Evolutionary conservation across 2,113 vertebrate genomes (phyloP), one percentile per base, ranked within the genome.

Genomic region (Lanius ludovicianus): DNA sequence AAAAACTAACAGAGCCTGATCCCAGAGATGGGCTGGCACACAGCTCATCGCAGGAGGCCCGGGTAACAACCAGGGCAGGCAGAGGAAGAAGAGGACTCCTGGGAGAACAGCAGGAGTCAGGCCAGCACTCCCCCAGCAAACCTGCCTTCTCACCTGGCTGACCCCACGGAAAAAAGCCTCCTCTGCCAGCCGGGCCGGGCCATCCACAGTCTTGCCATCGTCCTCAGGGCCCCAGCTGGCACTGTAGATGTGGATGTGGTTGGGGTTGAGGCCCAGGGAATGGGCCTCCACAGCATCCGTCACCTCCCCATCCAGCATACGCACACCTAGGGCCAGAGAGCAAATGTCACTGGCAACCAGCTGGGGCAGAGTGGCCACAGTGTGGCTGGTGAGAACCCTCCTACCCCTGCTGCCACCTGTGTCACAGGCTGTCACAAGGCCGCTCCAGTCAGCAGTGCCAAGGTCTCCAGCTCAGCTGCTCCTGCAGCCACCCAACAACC

Each of bases 161-260:
- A 99, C 99, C 24, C 99, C 99, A 62, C 98, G 98, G 82, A 98
- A 98, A 85, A 99, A 99, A 68, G 99, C 99, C 96, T 99, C 99
- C 96, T 99, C 99, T 0, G 99, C 99, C 55, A 99, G 97, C 95
- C 99, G 99, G 93, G 99, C 99, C 0, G 99, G 99, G 53, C 99
- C 99, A 2, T 99, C 99, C 97, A 99, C 99, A 0, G 99, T 99
- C 97, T 99, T 99, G 87, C 99, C 99, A 0, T 99, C 99, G 0
- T 99, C 99, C 96, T 99, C 99, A 0, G 99, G 99, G 92, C 99
- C 99, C 99, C 99, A 99, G 98, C 99, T 99, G 92, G 99, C 99
- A 21, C 99, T 99, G 98, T 99, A 99, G 96, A 99, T 99, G 97
- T 99, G 99, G 44, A 99, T 99, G 86, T 99, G 99, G 97, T 99